phyloP scores from a whole-genome alignment of 2,113 vertebrate genomes.

The Himantopus leucocephalus region DNA sequence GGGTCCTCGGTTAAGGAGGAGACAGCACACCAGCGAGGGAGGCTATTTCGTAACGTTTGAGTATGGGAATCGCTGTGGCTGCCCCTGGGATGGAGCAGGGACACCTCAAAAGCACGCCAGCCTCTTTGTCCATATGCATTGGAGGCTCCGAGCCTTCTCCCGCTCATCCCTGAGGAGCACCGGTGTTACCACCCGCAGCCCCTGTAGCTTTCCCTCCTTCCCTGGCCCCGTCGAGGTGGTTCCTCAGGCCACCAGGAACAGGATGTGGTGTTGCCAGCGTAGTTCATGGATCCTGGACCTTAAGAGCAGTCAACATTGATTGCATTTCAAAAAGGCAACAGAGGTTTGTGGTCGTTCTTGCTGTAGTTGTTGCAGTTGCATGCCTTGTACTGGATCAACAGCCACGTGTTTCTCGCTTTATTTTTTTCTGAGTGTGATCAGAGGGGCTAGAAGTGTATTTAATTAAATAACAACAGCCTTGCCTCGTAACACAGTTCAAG shows the following conservation, averaged over 20 bases:
- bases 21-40: neutral
- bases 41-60: neutral
- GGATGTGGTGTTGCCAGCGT: neutral
- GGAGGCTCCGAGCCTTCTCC: neutral
- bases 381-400: neutral
- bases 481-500: neutral
- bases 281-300: neutral
- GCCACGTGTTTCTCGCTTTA: neutral
- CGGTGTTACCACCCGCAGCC: neutral
- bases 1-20: accelerated
- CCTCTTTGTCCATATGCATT: neutral
- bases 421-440: neutral
- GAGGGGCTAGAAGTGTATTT: neutral
- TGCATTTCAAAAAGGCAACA: neutral
- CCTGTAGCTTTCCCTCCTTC: neutral
- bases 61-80: neutral
- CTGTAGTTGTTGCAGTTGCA: neutral
- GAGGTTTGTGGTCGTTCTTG: neutral
- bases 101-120: neutral
- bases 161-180: accelerated
- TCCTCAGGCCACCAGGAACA: neutral
- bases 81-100: neutral
- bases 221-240: accelerated
- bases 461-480: neutral
- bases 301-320: neutral